Evolutionary conservation across 1,140 invertebrate genomes (phyloP), one percentile per base, ranked within the genome.

Genomic region (Sycobia sp.): DNA sequence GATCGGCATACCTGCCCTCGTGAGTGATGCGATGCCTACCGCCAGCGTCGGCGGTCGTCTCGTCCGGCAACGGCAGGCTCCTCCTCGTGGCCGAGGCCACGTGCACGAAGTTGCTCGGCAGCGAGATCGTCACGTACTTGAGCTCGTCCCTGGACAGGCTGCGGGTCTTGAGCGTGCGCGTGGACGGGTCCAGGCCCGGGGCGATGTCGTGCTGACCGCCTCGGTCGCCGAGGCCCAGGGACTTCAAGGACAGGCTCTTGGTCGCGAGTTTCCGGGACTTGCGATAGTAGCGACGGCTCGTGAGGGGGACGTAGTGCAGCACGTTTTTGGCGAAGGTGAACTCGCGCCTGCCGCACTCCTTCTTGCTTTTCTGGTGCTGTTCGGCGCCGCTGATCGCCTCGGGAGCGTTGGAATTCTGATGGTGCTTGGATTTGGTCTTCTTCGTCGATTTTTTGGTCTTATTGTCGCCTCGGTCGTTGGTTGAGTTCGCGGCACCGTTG

Each of bases 101-200:
- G 47, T 80, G 76, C 5, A 79, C 76, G 14, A 80, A 80, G 55
- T 80, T 76, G 5, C 71, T 72, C n/a, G 78, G 78, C 9, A 59
- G 50, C 0, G 78, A 80, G 18, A 80, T 76, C 2, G 61, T 70
- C 18, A 74, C 10, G 54, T 57, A 69, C 22, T 64, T 72, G 11
- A 73, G 29, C 32, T 76, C 70, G 1, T 71, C 71, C 16, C 68
- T 69, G 2, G 71, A 69, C 0, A 68, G 59, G 32, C 54, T 68
- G 5, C 43, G 67, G 4, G 49, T 39, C 20, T 67, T 70, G 9
- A 51, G 16, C 1, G 47, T 41, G 3, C 71, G 11, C 69, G 68
- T 3, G 49, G 49, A 23, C 13, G 34, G 32, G 11, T 43, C 46
- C 4, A 27, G 29, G 16, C 43, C 8, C 29, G 16, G 16, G 38